A percentile compares a stretch with the other conserved stretches of the same genome.
phyloP scores from a whole-genome alignment of 2,888 invertebrate species.

The Marronus borbonicus region DNA sequence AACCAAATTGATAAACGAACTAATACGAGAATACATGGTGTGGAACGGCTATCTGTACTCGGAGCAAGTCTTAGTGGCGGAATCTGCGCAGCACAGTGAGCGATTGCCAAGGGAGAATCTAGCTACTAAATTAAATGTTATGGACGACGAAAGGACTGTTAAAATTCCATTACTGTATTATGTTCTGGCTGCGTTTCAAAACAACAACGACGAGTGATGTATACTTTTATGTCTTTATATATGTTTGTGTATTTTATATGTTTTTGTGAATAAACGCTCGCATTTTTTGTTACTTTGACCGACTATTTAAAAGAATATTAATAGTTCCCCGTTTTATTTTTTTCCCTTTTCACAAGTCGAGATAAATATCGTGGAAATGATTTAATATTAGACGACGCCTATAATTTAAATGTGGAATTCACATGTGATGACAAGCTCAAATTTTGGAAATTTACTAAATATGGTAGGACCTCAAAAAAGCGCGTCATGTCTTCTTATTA shows the following conservation, averaged over 20 bases:
- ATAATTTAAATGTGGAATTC: too few species aligned
- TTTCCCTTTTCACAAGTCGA: too few species aligned
- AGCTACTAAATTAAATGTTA: conserved; percentile 67
- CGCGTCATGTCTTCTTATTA: too few species aligned
- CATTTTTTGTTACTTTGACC: background rate
- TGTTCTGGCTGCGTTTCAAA: conserved; percentile 67
- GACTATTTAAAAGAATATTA: background rate
- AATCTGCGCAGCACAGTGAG: conserved; percentile 66
- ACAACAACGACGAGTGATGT: conserved; percentile 49
- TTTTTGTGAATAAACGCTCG: conserved; percentile 30
- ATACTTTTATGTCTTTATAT: conserved; percentile 27
- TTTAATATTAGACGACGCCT: too few species aligned
- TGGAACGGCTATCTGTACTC: conserved; percentile 83
- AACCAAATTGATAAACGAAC: conserved; percentile 75
- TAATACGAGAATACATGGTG: conserved; percentile 78
- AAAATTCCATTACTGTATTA: conserved; percentile 69
- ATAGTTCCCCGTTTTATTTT: too few species aligned
- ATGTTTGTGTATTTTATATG: conserved; percentile 35
- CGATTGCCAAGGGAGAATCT: conserved; percentile 64
- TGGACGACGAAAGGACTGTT: conserved; percentile 66
- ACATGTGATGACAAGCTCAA: too few species aligned
- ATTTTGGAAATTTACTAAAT: too few species aligned
- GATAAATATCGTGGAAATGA: too few species aligned
- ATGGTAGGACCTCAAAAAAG: too few species aligned
- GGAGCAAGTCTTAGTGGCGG: conserved; percentile 67